Percentiles rank a stretch among this genome's conserved stretches.
These are phyloP conservation scores for Rotaria socialis DNA, from an alignment of 2,888 invertebrate species.

Conservation along the genomic window DNA sequence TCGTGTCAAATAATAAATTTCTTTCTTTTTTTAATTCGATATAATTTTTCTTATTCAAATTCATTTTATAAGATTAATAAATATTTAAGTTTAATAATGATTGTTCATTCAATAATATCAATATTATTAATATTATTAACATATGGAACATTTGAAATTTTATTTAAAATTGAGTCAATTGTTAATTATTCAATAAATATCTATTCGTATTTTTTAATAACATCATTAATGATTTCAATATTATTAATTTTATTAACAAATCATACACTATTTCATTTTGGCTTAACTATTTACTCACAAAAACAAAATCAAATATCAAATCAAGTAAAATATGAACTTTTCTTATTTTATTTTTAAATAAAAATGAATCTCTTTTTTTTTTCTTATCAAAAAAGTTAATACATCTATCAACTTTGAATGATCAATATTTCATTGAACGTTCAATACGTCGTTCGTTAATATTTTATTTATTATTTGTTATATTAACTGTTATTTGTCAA, in stretches of 20 bases:
- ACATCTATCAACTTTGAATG: not conserved
- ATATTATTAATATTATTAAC: not conserved
- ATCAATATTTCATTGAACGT: not conserved
- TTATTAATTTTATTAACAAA: constrained; percentile 21
- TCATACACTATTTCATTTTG: not conserved
- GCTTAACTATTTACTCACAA: not conserved
- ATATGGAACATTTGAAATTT: not conserved
- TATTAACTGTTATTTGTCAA: not conserved
- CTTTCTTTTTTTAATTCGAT: not conserved
- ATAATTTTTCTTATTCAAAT: not conserved
- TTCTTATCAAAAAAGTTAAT: not conserved
- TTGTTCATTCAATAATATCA: not conserved
- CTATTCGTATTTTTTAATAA: not conserved
- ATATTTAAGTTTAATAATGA: not conserved
- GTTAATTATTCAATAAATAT: not conserved
- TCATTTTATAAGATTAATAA: not conserved
- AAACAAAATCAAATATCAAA: not conserved
- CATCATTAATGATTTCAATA: not conserved
- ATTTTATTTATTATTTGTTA: not conserved
- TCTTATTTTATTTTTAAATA: not conserved
- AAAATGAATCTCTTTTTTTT: not conserved
- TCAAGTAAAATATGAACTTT: not conserved
- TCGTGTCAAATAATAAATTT: constrained; percentile 16
- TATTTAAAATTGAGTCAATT: not conserved
- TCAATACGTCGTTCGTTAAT: not conserved